Evolutionary conservation across 2,888 invertebrate genomes (phyloP), one percentile per base, ranked within the genome.

Genomic region (Machimus atricapillus): DNA sequence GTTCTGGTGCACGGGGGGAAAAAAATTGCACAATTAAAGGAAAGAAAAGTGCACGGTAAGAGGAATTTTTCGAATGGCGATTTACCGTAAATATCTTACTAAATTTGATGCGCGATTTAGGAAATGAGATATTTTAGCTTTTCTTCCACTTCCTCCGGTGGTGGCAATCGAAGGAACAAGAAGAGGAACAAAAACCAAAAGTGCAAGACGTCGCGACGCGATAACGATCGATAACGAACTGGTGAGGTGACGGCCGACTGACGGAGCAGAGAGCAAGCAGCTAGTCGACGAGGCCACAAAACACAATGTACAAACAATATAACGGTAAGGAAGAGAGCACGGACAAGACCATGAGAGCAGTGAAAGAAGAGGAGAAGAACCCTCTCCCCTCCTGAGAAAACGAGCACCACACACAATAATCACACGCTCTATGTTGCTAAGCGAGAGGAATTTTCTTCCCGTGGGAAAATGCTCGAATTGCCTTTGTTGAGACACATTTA

Each of bases 221-320:
- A 23, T 37, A 19, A 37, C 43, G 82, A 83, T 83, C 82, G 66
- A 83, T 83, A 83, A 83, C 66, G 27, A 27, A 79, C 79, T 79
- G 79, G 16, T 23, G 78, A 76, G 79, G 6, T 43, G 78, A 37
- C 31, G 12, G 73, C n/a, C 2, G 19, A 40, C 43, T 43, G 78
- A 58, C n/a, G 23, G 58, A 19, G 23, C 40, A 40, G 23, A 40
- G 23, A n/a, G 58, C 9, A 8, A 4, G n/a, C n/a, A n/a, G n/a
- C n/a, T n/a, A 52, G n/a, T 5, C 52, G 52, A 52, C 52, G n/a
- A 52, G 52, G 52, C 52, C n/a, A 19, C 52, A 52, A n/a, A 52
- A 52, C n/a, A n/a, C 52, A 52, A 16, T 52, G n/a, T n/a, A 52
- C 52, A 52, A 52, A 40, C 40, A 40, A 40, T 40, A 40, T 40